Base-by-base conservation (phyloP, 2,113 vertebrate species). In the Caloenas nicobarica region DNA sequence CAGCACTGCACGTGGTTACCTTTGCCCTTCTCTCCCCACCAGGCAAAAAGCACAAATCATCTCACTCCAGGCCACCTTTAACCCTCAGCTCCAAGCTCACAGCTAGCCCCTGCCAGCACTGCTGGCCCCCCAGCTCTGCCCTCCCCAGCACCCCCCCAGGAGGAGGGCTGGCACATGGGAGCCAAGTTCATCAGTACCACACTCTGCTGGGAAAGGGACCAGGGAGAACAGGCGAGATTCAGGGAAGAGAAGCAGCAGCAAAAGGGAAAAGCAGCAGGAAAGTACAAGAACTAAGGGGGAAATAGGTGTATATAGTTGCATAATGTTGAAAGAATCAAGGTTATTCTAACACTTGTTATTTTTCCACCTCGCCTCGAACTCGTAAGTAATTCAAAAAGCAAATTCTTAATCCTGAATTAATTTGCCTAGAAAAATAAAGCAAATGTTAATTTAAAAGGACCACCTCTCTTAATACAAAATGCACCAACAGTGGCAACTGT, bases 291-390 rank as follows among this genome's bases (percentile, higher is more conserved):
- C 16, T 33, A 62, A 19, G 4, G 0, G 44, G 3, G 8, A 60
- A 87, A 58, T 7, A 21, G 3, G 2, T 46, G 2, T 46, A 26
- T 24, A 21, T 7, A 48, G 38, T 2, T 24, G 7, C 26, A 66
- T 38, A 8, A 48, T 44, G 16, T 25, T 68, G 16, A 54, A 92
- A 44, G 23, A 17, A 64, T 26, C 33, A 34, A 31, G 5, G 15
- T 48, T 58, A 24, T 12, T 3, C 16, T 54, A 19, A 44, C 0
- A 0, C 19, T 16, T 51, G 29, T 44, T 7, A 25, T 61, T 92
- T 80, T 60, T 53, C 16, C 33, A 38, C 25, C 80, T 86, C 44
- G 18, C 38, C 33, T 93, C 74, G 48, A 68, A 44, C 2, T n/a
- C 61, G 26, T 15, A n/a, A 53, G 17, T 34, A 50, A 82, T 26